A percentile compares a stretch with the other conserved stretches of the same genome.
Evolutionary conservation across 2,113 vertebrate genomes (phyloP).

Genomic region (Muntiacus reevesi): DNA sequence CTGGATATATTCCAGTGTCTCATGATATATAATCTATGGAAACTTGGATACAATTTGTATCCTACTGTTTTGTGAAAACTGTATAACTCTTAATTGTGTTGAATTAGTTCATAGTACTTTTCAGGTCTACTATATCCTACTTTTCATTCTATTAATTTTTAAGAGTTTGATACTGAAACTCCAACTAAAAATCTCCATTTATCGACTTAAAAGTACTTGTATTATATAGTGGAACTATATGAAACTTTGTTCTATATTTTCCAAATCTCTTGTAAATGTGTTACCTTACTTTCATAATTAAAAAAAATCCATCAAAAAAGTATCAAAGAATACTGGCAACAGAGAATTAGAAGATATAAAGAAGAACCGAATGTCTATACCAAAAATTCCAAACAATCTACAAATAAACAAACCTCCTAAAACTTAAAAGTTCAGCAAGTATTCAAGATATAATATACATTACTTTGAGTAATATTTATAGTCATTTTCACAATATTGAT

Average conservation of each 20-base stretch:
- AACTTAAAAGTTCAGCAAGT: background rate
- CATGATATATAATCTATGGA: background rate
- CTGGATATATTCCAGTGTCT: background rate
- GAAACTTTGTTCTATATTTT: background rate
- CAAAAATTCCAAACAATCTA: background rate
- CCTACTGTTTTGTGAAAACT: background rate
- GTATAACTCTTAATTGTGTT: background rate
- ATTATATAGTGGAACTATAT: background rate
- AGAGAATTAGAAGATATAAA: background rate
- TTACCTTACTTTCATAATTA: background rate
- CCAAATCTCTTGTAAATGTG: background rate
- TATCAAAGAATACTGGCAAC: background rate
- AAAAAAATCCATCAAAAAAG: background rate
- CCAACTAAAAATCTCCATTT: background rate
- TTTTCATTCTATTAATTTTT: background rate
- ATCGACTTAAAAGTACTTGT: background rate
- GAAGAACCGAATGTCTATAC: background rate
- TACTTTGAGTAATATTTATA: background rate
- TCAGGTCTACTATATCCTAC: background rate
- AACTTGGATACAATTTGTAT: background rate
- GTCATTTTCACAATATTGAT: background rate
- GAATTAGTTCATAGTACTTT: background rate
- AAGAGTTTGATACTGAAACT: background rate
- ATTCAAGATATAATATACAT: background rate
- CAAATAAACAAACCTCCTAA: background rate